phyloP scores from a whole-genome alignment of 1,140 invertebrate genomes.

The Sinella curviseta region DNA sequence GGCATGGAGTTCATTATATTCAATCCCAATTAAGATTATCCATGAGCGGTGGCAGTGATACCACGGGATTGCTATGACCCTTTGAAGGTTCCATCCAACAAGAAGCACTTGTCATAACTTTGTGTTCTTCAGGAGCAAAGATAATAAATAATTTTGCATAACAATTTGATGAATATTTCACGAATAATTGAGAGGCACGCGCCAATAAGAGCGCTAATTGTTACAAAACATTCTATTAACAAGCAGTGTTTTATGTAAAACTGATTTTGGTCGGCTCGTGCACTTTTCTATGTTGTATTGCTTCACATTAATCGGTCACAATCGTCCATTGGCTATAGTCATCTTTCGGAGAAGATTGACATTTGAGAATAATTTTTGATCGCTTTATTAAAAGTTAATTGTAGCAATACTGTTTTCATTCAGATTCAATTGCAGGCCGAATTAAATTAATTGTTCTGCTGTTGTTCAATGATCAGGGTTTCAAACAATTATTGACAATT shows the following conservation, averaged over 20 bases:
- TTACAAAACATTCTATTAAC: background rate
- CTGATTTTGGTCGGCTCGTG: no score
- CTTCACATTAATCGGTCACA: background rate
- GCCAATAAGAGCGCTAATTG: background rate
- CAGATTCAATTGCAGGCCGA: no score
- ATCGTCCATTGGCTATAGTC: background rate
- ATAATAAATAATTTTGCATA: background rate
- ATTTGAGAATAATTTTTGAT: no score
- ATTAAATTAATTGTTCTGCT: no score
- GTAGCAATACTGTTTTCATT: no score
- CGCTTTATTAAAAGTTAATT: no score
- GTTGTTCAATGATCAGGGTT: no score
- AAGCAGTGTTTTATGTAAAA: background rate
- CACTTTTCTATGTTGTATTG: background rate
- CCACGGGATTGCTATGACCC: background rate
- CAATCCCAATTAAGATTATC: background rate
- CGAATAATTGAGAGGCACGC: background rate
- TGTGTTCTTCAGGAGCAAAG: background rate
- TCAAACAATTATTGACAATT: no score
- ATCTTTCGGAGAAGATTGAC: background rate
- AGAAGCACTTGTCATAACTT: background rate
- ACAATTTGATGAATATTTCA: background rate
- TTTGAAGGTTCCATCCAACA: background rate
- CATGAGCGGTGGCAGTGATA: background rate
- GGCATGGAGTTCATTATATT: constrained; percentile 1